phyloP scores from a whole-genome alignment of 2,113 vertebrate species.

The Nothobranchius kuhntae region DNA sequence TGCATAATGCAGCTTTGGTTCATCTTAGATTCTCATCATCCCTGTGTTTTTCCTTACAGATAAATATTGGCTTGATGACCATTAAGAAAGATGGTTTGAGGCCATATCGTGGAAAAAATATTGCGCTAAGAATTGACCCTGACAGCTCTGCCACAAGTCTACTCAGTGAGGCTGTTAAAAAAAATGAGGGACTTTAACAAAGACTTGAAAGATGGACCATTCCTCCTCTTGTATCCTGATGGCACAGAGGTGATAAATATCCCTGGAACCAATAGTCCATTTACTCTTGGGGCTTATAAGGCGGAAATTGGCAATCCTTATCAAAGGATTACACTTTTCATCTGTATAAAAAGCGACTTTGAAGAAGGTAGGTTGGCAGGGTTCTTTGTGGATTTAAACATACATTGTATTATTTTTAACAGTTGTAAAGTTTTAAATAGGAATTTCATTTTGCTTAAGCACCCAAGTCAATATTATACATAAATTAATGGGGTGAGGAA shows the following conservation, averaged over 20 bases:
- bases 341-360: neutral
- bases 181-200: constrained; percentile 1
- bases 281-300: neutral
- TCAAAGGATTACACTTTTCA: neutral
- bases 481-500: neutral
- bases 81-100: neutral
- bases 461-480: neutral
- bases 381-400: neutral
- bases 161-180: neutral
- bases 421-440: neutral
- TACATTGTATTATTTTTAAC: neutral
- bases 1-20: neutral
- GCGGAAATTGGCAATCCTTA: neutral
- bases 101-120: constrained; percentile 1
- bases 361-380: neutral
- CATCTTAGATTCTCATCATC: neutral
- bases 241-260: neutral
- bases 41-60: neutral
- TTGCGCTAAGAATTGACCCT: neutral
- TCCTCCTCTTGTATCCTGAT: constrained; percentile 7
- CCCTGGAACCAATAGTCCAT: constrained; percentile 1
- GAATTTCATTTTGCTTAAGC: no score
- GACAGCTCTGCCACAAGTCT: constrained; percentile 1
- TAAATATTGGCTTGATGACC: constrained; percentile 15
- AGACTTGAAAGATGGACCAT: neutral